phyloP scores from a whole-genome alignment of 2,888 invertebrate species.

The Congeria kusceri region DNA sequence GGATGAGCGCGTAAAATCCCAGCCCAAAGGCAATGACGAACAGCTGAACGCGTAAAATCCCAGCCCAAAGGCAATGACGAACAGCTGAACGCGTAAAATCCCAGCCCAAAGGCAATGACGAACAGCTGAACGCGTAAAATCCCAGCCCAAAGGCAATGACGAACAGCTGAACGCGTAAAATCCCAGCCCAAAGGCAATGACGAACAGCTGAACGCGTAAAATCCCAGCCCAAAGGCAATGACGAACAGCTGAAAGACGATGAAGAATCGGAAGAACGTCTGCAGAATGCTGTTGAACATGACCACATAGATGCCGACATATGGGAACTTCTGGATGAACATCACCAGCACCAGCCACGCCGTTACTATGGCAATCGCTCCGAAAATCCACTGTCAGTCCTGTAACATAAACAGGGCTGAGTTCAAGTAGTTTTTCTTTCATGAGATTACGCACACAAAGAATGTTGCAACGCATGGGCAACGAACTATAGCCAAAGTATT shows the following conservation, averaged over 20 bases:
- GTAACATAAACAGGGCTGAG: conserved; percentile 36
- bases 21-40: conserved; percentile 84
- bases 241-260: conserved; percentile 84
- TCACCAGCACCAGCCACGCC: conserved; percentile 85
- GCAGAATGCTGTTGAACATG: conserved; percentile 84
- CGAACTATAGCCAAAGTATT: neutral
- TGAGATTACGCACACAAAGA: too few relatives aligned
- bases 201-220: conserved; percentile 84
- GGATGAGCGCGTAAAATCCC: conserved; percentile 81
- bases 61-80: conserved; percentile 84
- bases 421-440: too few relatives aligned
- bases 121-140: conserved; percentile 82
- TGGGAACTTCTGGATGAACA: conserved; percentile 84
- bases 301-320: conserved; percentile 85
- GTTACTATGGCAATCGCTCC: conserved; percentile 86
- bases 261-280: conserved; percentile 84
- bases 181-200: conserved; percentile 83
- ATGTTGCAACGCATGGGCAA: too few relatives aligned
- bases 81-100: conserved; percentile 82
- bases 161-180: conserved; percentile 83
- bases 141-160: conserved; percentile 84
- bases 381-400: conserved; percentile 87
- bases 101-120: conserved; percentile 83
- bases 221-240: conserved; percentile 83
- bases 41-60: conserved; percentile 83